Conservation (phyloP, 2,888 invertebrate species). For the Lapara coniferarum region DNA sequence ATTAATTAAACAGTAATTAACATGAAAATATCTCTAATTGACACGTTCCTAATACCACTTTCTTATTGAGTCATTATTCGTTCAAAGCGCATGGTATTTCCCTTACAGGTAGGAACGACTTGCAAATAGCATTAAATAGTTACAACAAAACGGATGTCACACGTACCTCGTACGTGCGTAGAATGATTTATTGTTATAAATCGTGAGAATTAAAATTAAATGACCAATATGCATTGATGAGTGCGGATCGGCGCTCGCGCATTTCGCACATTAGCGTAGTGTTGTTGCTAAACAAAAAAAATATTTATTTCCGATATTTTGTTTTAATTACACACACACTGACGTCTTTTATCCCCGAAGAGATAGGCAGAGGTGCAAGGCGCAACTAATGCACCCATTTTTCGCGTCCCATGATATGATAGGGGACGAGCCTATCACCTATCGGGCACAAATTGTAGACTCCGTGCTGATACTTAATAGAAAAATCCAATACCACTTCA, state of each 20-base stretch:
- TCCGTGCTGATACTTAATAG: too few species aligned
- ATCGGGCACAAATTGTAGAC: too few species aligned
- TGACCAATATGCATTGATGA: conserved; percentile 31
- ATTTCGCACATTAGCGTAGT: conserved; percentile 9
- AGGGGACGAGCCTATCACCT: too few species aligned
- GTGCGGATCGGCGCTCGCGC: not conserved
- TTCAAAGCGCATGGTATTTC: conserved; percentile 44
- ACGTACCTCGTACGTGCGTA: conserved; percentile 44
- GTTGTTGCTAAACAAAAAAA: too few species aligned
- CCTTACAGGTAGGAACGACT: conserved; percentile 49
- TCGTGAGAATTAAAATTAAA: conserved; percentile 48
- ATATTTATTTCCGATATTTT: not conserved
- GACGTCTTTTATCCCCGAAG: too few species aligned
- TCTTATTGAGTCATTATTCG: conserved; percentile 39
- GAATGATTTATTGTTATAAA: conserved; percentile 44
- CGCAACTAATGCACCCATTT: too few species aligned
- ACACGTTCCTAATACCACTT: conserved; percentile 33
- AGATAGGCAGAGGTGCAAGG: too few species aligned
- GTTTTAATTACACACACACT: not conserved
- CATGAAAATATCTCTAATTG: conserved; percentile 21
- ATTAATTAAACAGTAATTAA: conserved; percentile 1
- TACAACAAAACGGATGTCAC: conserved; percentile 44
- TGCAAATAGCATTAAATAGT: conserved; percentile 58
- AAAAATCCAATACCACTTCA: too few species aligned
- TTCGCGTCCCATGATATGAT: too few species aligned